Percentiles rank a stretch among this genome's conserved stretches.
Evolutionary conservation across 2,888 invertebrate genomes (phyloP).

Genomic region (Crematogaster levior): DNA sequence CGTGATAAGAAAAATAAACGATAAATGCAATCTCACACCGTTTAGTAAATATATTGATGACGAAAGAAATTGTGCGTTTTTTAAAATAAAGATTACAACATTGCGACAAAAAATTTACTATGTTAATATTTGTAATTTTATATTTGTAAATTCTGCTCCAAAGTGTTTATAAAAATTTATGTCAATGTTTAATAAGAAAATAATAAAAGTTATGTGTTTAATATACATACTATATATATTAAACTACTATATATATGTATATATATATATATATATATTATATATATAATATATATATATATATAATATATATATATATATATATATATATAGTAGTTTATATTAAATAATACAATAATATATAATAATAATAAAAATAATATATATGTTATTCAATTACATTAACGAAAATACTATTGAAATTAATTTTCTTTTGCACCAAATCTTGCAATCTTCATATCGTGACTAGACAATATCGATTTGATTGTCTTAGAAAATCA

Average conservation of each 20-base stretch:
- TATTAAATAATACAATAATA: not conserved
- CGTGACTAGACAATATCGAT: conserved; percentile 14
- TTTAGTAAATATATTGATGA: not conserved
- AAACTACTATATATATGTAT: no score
- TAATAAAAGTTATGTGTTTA: not conserved
- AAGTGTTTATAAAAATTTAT: not conserved
- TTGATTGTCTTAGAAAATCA: conserved; percentile 62
- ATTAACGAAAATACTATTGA: not conserved
- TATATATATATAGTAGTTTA: no score
- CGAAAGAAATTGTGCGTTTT: not conserved
- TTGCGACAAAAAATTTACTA: not conserved
- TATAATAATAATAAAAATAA: not conserved
- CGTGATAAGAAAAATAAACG: conserved; percentile 18
- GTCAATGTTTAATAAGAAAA: not conserved
- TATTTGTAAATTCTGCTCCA: not conserved
- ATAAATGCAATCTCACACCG: conserved; percentile 1
- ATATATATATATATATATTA: no score
- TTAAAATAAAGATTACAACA: not conserved
- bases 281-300: not conserved
- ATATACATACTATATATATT: no score
- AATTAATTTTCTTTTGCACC: not conserved
- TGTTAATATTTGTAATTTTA: no score
- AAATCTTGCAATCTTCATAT: not conserved
- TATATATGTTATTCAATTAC: not conserved
- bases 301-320: no score